Evolutionary conservation across 2,797 vertebrate genomes (phyloP), one percentile per base, ranked within the genome.

Genomic region (Gymnoscopelus braueri): DNA sequence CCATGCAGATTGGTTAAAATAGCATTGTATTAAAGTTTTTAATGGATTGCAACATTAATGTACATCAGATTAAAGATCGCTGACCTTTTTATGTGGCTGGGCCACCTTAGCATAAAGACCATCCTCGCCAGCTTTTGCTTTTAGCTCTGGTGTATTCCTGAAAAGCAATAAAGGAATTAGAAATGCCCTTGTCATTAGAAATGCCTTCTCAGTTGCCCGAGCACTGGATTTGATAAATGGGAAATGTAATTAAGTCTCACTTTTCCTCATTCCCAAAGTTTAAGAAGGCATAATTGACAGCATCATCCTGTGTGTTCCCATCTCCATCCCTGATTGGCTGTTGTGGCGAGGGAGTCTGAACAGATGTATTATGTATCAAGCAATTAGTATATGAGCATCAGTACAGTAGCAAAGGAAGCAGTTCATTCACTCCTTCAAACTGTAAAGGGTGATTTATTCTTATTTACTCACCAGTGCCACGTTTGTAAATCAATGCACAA

Each of bases 261-360:
- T 62, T 79, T 19, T 74, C 6, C 58, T 48, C 59, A 5, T 80
- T 65, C 14, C 5, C 59, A 71, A 91, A 86, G 13, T 85, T 32
- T 19, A 88, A 7, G 60, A 73, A 75, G 3, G 78, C 58, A 2
- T 87, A 88, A 77, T 78, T 83, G 32, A 87, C 68, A 2, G 66
- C 60, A 3, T 72, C 67, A 0, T 73, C 60, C 15, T 26, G n/a
- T 14, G 4, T 24, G 14, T 54, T 12, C 69, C 49, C 74, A 23
- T 47, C 69, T 14, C 75, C 49, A 13, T 15, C 35, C 66, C 7
- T 63, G 26, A 3, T 9, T 55, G 72, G 53, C 23, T 49, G 5
- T n/a, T 26, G 26, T 26, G 39, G 23, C n/a, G 54, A 48, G 10
- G 14, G 19, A 19, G 10, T 12, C 65, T 67, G 14, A 49, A 67